Base-by-base conservation (phyloP, 2,888 invertebrate genomes). In the Acleris literana region DNA sequence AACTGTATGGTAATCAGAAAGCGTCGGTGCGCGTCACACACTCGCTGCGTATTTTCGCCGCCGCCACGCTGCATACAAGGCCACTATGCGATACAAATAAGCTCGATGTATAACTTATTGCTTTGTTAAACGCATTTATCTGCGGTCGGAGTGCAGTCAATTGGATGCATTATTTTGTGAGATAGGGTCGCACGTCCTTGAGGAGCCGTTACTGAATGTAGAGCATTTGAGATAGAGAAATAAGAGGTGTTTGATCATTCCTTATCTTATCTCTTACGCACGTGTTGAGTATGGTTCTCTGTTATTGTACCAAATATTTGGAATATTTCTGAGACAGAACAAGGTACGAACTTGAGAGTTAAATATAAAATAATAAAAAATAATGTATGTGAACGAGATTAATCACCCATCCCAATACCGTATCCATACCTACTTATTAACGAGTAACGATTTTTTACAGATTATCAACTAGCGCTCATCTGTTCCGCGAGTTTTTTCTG, bases 141-240 rank as follows among this genome's bases (percentile, higher is more conserved):
- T 69, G 60, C 67, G 63, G 51, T 57, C 63, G 68, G 39, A 63
- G 59, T 69, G 63, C 61, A 59, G 59, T 70, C 70, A 70, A 71
- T 71, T 72, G 68, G 62, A 61, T 71, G 64, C 59, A 63, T 70
- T 71, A 71, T 72, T 70, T 58, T 58, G 64, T 72, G 54, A 55
- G 69, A 67, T 69, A 73, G 68, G 72, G 74, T 72, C 68, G 62
- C 55, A 25, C 69, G 79, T 73, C 81, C 78, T 81, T 83, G 81
- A 76, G 48, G 64, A 72, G 75, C 71, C 73, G 64, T 74, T 68
- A 72, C 67, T 64, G 68, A 81, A 81, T 77, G 74, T 78, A 65
- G 64, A 64, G 57, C 64, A 68, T 52, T 43, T 57, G 61, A 65
- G 61, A 65, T 65, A 65, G 33, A 57, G 57, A 25, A 56, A 49